Conservation (phyloP, 2,888 invertebrate species). For the Phlogophora meticulosa region DNA sequence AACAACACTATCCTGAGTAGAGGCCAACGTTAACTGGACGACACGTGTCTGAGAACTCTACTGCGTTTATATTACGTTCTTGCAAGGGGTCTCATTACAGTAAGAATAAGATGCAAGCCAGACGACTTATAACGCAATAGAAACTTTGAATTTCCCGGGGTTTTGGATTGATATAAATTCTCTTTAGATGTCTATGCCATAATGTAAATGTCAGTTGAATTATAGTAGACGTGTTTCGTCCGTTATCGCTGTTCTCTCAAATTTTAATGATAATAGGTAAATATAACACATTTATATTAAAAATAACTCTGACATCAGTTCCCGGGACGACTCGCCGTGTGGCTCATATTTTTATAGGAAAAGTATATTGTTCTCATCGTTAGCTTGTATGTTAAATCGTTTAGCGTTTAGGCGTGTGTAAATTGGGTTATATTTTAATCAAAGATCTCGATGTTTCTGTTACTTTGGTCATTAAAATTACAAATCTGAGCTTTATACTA, state of each 20-base stretch:
- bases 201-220: slow-evolving; percentile 25
- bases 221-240: neutral
- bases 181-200: neutral
- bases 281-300: slow-evolving; percentile 43
- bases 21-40: slow-evolving; percentile 8
- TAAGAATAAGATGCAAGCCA: neutral
- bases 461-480: slow-evolving; percentile 17
- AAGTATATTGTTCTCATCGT: slow-evolving; percentile 69
- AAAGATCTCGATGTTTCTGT: slow-evolving; percentile 37
- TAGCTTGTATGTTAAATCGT: slow-evolving; percentile 72
- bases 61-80: slow-evolving; percentile 16
- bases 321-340: slow-evolving; percentile 39
- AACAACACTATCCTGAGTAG: slow-evolving; percentile 52
- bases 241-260: slow-evolving; percentile 18
- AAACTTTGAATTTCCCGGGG: neutral
- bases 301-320: slow-evolving; percentile 46
- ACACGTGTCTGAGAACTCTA: neutral
- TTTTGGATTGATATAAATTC: neutral
- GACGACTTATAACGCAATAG: neutral
- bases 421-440: slow-evolving; percentile 34
- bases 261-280: slow-evolving; percentile 32
- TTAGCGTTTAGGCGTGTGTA: slow-evolving; percentile 59
- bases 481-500: slow-evolving; percentile 35
- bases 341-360: slow-evolving; percentile 67
- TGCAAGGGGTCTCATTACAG: neutral